Evolutionary conservation across 2,113 vertebrate species (phyloP), one percentile per base, ranked within the genome.

Genomic region (Laterallus jamaicensis): DNA sequence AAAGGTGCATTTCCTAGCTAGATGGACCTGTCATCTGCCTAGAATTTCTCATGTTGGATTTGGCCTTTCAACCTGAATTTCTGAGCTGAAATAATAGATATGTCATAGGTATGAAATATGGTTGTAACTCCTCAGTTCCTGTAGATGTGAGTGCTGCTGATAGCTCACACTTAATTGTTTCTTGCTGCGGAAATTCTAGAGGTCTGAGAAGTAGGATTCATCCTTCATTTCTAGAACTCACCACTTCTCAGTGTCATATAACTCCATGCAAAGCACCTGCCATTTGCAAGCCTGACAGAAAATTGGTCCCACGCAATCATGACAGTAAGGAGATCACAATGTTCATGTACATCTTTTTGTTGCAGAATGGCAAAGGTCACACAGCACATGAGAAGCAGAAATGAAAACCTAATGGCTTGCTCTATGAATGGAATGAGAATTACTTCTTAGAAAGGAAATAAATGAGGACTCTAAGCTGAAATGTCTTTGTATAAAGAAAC

Each of bases 31-130:
- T 93, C 69, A 82, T 56, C 56, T 71, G 78, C 56, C 66, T 71
- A 85, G 29, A 82, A 73, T 76, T 82, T 91, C 56, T 84, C 28
- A 0, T 75, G 74, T 73, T 94, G 49, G 29, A 24, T 86, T 59
- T 39, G 17, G 78, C 59, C 70, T 93, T 84, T 76, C 77, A 83
- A 60, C 22, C 49, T 68, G 70, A 71, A 87, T 96, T 94, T 87
- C 81, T 85, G 47, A 49, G 49, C 62, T 91, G 81, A 90, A 88
- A 84, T 77, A 90, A 78, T 56, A 78, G 56, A 9, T 78, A 25
- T 7, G 18, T 71, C 70, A 64, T 42, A 71, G 39, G 60, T 76
- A 67, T 54, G 42, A 91, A 82, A 67, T 89, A 73, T 20, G 14
- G 11, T 83, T 81, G 35, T 22, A 81, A 40, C 10, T 24, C 26